Percentiles rank a stretch among this genome's conserved stretches.
phyloP scores from a whole-genome alignment of 2,797 vertebrate genomes.

The Myoxocephalus aenaeus region DNA sequence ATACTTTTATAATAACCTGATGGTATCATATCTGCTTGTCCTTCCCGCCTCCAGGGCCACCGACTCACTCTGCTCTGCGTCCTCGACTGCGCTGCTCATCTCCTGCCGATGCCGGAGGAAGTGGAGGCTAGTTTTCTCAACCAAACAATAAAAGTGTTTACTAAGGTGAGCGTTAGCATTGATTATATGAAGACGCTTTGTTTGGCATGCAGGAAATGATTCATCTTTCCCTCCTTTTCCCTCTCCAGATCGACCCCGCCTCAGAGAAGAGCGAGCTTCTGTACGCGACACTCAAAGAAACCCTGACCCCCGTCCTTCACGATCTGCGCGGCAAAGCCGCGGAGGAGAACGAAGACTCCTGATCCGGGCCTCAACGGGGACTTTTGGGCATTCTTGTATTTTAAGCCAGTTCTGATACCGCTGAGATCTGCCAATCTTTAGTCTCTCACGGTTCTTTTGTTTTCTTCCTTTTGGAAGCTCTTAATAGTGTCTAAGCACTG shows the following conservation, averaged over 20 bases:
- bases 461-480: conserved; percentile 45
- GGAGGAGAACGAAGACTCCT: conserved; percentile 71
- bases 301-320: conserved; percentile 88
- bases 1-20: background rate
- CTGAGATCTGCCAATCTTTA: conserved; percentile 50
- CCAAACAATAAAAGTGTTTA: conserved; percentile 91
- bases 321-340: conserved; percentile 83
- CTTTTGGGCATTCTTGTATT: conserved; percentile 54
- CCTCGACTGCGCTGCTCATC: conserved; percentile 89
- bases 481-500: conserved; percentile 69
- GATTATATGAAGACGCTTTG: background rate
- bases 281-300: conserved; percentile 87
- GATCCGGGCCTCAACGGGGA: conserved; percentile 30
- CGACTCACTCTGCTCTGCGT: conserved; percentile 92
- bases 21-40: background rate
- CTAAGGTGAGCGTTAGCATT: conserved; percentile 84
- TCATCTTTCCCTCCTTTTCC: background rate
- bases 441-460: conserved; percentile 45
- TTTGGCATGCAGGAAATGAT: background rate
- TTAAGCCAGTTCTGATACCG: conserved; percentile 43
- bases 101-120: conserved; percentile 85
- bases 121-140: conserved; percentile 88
- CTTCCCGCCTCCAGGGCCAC: conserved; percentile 82
- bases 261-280: conserved; percentile 84
- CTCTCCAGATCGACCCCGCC: conserved; percentile 69